Conservation (phyloP, 2,113 vertebrate genomes). For the Tiliqua scincoides region DNA sequence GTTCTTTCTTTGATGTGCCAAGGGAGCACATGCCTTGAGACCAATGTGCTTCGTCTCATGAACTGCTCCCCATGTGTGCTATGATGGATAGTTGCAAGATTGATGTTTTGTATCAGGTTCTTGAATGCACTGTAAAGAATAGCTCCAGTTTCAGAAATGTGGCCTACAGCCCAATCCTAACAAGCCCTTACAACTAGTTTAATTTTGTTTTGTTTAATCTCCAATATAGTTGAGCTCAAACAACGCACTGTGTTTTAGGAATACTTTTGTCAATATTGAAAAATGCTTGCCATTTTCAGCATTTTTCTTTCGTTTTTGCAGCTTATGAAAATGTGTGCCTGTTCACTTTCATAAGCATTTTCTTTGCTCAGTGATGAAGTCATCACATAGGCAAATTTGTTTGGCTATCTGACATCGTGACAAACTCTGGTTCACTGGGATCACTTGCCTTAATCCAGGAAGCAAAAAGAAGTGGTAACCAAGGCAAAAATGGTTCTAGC, state of each 20-base stretch:
- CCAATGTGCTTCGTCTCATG: background rate
- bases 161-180: too few relatives aligned
- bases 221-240: background rate
- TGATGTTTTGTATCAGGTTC: background rate
- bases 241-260: too few relatives aligned
- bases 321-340: too few relatives aligned
- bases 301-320: too few relatives aligned
- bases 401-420: too few relatives aligned
- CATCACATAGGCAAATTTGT: background rate
- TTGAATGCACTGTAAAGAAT: background rate
- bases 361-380: background rate
- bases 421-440: too few relatives aligned
- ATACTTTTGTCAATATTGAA: too few relatives aligned
- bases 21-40: background rate
- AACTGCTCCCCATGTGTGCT: background rate
- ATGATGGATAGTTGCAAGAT: background rate
- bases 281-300: too few relatives aligned
- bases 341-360: background rate
- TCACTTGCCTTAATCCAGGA: background rate
- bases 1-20: background rate
- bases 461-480: background rate
- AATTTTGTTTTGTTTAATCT: conserved; percentile 2
- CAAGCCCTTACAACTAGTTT: background rate
- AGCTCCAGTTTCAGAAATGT: background rate
- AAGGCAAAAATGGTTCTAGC: background rate